These are phyloP conservation scores for Iselma pallidipennis DNA, from an alignment of 2,888 invertebrate genomes.

Conservation along the genomic window DNA sequence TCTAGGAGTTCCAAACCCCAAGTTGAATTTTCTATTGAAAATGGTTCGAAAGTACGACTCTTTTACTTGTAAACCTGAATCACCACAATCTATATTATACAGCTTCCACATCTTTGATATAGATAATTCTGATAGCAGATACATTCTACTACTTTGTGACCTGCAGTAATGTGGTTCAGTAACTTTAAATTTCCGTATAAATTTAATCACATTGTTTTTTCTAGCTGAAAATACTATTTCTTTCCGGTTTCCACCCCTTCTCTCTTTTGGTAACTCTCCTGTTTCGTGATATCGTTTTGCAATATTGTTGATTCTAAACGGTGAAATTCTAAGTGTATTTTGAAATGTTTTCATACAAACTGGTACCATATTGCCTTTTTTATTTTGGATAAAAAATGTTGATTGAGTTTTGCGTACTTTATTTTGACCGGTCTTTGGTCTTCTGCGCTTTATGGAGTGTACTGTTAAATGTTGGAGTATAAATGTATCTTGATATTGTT, in stretches of 20 bases:
- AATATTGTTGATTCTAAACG: too few relatives aligned
- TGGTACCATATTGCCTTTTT: too few relatives aligned
- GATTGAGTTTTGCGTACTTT: too few relatives aligned
- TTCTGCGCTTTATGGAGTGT: too few relatives aligned
- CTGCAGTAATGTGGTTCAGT: slow-evolving; percentile 25
- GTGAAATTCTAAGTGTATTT: too few relatives aligned
- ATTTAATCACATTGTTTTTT: slow-evolving; percentile 33
- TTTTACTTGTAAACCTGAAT: slow-evolving; percentile 13
- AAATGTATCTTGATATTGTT: too few relatives aligned
- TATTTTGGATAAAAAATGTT: too few relatives aligned
- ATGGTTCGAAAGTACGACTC: slow-evolving; percentile 7
- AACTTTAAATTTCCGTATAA: slow-evolving; percentile 33
- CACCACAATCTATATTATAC: slow-evolving; percentile 17
- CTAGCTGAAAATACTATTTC: slow-evolving; percentile 11
- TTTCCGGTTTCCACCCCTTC: slow-evolving; percentile 34
- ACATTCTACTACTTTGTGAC: slow-evolving; percentile 10
- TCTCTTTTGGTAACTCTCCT: slow-evolving; percentile 20
- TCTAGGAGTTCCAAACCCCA: slow-evolving; percentile 12
- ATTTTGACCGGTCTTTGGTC: too few relatives aligned
- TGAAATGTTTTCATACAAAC: too few relatives aligned
- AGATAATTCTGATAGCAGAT: slow-evolving; percentile 15
- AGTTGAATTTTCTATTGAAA: slow-evolving; percentile 10
- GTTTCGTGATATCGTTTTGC: slow-evolving; percentile 5
- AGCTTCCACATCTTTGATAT: slow-evolving; percentile 16
- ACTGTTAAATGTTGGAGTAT: too few relatives aligned